phyloP scores from a whole-genome alignment of 2,888 invertebrate species.

The Drosophila aldrichi region DNA sequence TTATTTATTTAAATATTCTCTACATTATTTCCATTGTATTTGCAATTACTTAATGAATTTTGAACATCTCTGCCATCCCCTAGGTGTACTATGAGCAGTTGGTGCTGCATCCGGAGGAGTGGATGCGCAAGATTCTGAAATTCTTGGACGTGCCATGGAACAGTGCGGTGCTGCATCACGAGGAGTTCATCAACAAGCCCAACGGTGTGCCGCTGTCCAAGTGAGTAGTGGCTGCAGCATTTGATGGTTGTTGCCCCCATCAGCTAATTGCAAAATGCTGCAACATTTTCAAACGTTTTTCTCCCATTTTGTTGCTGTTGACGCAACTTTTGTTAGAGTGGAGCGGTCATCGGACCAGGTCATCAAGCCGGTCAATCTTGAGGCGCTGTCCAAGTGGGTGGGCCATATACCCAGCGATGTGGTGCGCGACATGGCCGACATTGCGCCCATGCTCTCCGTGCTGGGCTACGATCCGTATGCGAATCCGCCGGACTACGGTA shows the following conservation, averaged over 20 bases:
- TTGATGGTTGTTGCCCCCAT: not conserved
- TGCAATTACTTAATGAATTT: not conserved
- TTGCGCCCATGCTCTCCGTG: constrained; percentile 97
- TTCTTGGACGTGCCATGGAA: constrained; percentile 98
- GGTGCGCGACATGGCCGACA: constrained; percentile 94
- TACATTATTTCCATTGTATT: too few species aligned
- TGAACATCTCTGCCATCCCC: too few species aligned
- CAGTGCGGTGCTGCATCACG: constrained; percentile 98
- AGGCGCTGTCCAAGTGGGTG: constrained; percentile 97
- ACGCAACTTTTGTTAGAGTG: constrained; percentile 88
- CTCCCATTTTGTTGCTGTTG: not conserved
- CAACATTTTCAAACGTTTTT: constrained; percentile 28
- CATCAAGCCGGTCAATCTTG: constrained; percentile 98
- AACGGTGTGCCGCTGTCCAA: constrained; percentile 97
- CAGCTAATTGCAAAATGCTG: constrained; percentile 27
- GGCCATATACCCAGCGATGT: constrained; percentile 96
- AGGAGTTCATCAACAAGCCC: constrained; percentile 97
- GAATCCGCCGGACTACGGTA: constrained; percentile 97
- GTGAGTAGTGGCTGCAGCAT: constrained; percentile 88
- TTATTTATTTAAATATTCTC: too few species aligned
- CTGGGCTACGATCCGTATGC: constrained; percentile 98
- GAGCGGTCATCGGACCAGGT: constrained; percentile 99
- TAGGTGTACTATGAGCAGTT: constrained; percentile 98
- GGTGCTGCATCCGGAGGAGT: constrained; percentile 95
- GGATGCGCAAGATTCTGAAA: constrained; percentile 94